Conservation (phyloP, 2,797 vertebrate genomes). For the Hoplostethus atlanticus region DNA sequence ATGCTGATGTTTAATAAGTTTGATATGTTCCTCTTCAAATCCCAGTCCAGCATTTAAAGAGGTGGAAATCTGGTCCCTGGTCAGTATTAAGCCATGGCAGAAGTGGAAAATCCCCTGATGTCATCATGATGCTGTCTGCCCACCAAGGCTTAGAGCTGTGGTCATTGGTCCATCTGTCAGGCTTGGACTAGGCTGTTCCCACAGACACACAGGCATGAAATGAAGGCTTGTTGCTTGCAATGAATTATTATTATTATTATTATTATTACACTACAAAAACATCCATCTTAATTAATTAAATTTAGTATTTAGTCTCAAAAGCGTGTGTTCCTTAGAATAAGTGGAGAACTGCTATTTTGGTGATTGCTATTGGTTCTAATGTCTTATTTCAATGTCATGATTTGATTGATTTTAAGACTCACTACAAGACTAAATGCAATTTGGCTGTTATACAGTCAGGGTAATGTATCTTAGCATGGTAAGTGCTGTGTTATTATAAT, state of each 20-base stretch:
- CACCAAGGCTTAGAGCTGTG: conserved; percentile 71
- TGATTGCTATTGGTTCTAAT: too few species aligned
- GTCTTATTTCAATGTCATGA: too few species aligned
- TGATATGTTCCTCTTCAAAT: conserved; percentile 26
- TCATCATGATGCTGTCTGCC: conserved; percentile 70
- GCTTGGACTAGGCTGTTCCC: conserved; percentile 3
- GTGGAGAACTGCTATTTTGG: too few species aligned
- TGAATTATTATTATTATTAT: background rate
- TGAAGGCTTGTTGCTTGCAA: conserved; percentile 6
- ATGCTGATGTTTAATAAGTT: conserved; percentile 1
- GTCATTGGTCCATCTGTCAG: conserved; percentile 71
- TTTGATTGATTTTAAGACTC: too few species aligned
- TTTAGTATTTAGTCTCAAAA: too few species aligned
- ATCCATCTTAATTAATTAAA: too few species aligned
- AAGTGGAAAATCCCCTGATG: conserved; percentile 75
- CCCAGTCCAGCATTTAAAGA: conserved; percentile 31
- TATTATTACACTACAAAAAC: background rate
- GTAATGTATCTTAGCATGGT: too few species aligned
- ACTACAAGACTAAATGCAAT: too few species aligned
- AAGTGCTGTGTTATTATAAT: too few species aligned
- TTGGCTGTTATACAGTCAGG: too few species aligned
- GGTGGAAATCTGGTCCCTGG: conserved; percentile 29
- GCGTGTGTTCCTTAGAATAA: too few species aligned
- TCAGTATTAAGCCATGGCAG: conserved; percentile 47
- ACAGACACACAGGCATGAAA: conserved; percentile 13